Percentiles rank a stretch among this genome's conserved stretches.
These are phyloP conservation scores for Callosobruchus maculatus DNA, from an alignment of 2,888 invertebrate genomes.

Conservation along the genomic window DNA sequence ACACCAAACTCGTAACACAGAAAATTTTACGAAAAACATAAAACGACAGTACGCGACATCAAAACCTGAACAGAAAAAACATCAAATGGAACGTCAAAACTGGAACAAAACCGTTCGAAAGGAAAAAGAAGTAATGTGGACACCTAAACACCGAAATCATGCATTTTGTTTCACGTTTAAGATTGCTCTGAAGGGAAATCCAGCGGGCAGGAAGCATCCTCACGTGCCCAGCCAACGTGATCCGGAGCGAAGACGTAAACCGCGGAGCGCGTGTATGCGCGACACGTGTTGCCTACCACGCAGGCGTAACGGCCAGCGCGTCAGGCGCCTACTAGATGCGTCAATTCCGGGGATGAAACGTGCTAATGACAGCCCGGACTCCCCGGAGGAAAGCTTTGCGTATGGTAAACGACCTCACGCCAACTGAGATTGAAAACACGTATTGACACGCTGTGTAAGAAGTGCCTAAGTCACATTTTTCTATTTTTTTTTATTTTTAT, in stretches of 20 bases:
- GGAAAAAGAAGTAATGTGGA: background rate
- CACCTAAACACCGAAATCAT: constrained; percentile 6
- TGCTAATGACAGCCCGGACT: no score
- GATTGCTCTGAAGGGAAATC: background rate
- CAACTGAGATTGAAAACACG: no score
- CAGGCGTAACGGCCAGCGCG: no score
- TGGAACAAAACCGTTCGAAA: constrained; percentile 2
- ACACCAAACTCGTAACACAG: background rate
- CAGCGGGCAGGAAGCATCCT: background rate
- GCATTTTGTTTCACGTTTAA: background rate
- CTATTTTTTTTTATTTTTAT: no score
- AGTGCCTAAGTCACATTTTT: no score
- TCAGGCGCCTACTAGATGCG: no score
- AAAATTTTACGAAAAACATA: background rate
- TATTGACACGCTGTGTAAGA: no score
- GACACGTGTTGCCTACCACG: background rate
- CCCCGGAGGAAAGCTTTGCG: no score
- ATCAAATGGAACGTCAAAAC: constrained; percentile 12
- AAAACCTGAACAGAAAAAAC: background rate
- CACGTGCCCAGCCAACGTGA: constrained; percentile 9
- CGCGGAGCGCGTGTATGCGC: background rate
- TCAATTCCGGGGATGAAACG: background rate
- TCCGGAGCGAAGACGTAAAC: background rate
- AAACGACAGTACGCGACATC: background rate
- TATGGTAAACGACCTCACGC: no score